Evolutionary conservation across 23 tunicate species (phyloP).

Genomic region (Ciona savignyi): DNA sequence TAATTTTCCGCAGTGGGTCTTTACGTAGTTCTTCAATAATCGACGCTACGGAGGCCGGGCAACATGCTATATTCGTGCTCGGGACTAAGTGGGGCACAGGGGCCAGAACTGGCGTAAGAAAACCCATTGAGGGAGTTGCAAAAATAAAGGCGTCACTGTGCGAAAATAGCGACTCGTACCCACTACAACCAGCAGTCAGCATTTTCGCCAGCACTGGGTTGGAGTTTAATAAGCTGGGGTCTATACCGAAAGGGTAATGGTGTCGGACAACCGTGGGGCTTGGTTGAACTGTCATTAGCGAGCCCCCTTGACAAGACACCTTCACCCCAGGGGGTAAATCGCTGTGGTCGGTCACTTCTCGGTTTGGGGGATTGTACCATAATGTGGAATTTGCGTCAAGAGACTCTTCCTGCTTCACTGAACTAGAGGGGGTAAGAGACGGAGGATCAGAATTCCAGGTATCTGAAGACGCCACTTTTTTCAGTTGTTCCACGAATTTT

Average conservation of each 20-base stretch:
- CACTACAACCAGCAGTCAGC: slow-evolving; percentile 30
- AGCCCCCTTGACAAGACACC: background rate
- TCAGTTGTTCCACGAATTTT: too few relatives aligned
- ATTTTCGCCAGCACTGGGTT: slow-evolving; percentile 76
- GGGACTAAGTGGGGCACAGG: slow-evolving; percentile 19
- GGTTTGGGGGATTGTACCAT: slow-evolving; percentile 74
- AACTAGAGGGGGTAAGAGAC: background rate
- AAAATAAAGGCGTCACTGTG: slow-evolving; percentile 30
- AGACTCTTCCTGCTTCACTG: slow-evolving; percentile 5
- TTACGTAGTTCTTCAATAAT: slow-evolving; percentile 59
- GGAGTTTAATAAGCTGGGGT: slow-evolving; percentile 65
- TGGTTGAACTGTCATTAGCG: slow-evolving; percentile 2
- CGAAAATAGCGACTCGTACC: slow-evolving; percentile 24
- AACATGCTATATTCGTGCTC: slow-evolving; percentile 10
- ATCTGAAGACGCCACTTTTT: too few relatives aligned
- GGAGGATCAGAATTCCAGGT: too few relatives aligned
- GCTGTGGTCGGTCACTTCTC: slow-evolving; percentile 59
- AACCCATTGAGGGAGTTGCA: slow-evolving; percentile 27
- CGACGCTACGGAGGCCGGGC: slow-evolving; percentile 54
- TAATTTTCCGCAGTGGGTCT: slow-evolving; percentile 66
- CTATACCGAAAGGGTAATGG: slow-evolving; percentile 80
- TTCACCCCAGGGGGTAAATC: slow-evolving; percentile 52
- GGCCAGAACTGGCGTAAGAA: slow-evolving; percentile 30
- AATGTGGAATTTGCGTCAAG: slow-evolving; percentile 41
- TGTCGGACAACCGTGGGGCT: slow-evolving; percentile 55